Percentiles rank a stretch among this genome's conserved stretches.
Evolutionary conservation across 2,797 vertebrate genomes (phyloP).

Genomic region (Ctenopoma kingsleyae): DNA sequence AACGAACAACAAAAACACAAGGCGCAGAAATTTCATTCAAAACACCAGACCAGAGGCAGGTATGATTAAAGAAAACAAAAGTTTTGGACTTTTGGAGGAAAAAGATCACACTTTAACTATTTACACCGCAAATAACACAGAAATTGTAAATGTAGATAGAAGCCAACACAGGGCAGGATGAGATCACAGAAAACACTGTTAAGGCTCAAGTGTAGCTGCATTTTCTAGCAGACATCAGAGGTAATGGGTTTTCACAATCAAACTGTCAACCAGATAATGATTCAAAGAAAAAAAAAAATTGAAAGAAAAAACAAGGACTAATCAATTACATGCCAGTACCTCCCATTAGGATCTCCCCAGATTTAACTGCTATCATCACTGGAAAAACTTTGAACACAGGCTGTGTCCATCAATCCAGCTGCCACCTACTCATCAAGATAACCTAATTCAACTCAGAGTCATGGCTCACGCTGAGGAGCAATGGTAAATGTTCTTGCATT

Average conservation of each 20-base stretch:
- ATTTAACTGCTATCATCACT: slow-evolving; percentile 32
- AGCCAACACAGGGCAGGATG: slow-evolving; percentile 72
- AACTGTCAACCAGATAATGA: slow-evolving; percentile 81
- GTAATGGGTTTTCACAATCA: slow-evolving; percentile 86
- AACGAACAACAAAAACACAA: slow-evolving; percentile 36
- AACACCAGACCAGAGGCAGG: slow-evolving; percentile 72
- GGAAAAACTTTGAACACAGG: slow-evolving; percentile 51
- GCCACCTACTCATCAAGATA: slow-evolving; percentile 30
- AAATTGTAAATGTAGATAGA: slow-evolving; percentile 67
- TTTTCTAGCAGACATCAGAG: slow-evolving; percentile 78
- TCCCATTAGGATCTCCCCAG: slow-evolving; percentile 49
- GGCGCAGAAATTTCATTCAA: slow-evolving; percentile 73
- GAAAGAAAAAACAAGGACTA: slow-evolving; percentile 23
- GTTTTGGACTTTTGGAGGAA: slow-evolving; percentile 58
- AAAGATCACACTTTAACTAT: slow-evolving; percentile 76
- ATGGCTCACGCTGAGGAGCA: slow-evolving; percentile 11
- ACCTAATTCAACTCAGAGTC: slow-evolving; percentile 9
- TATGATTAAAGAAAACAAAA: slow-evolving; percentile 57
- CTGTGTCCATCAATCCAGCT: slow-evolving; percentile 52
- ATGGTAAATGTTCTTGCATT: slow-evolving; percentile 9
- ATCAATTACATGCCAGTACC: slow-evolving; percentile 70
- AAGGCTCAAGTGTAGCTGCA: slow-evolving; percentile 76
- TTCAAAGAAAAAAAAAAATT: slow-evolving; percentile 8
- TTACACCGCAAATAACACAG: slow-evolving; percentile 85
- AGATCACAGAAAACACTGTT: slow-evolving; percentile 72